Base-by-base conservation (phyloP, 2,888 invertebrate genomes). In the Acheta domesticus region DNA sequence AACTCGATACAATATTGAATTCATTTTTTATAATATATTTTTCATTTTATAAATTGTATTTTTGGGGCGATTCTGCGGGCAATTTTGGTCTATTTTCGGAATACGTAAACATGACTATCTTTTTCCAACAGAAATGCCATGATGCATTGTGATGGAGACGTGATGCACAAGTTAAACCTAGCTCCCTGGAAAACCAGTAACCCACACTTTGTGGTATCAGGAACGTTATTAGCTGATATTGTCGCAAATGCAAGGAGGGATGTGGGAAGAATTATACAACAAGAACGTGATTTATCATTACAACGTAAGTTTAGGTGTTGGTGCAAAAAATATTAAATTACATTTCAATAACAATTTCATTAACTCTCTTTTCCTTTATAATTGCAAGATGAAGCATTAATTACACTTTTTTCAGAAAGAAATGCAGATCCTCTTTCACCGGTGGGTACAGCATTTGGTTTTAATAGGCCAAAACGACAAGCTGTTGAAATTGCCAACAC, bases 401-500 rank as follows among this genome's bases (percentile, higher is more conserved):
- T 14, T n/a, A 1, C 12, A 12, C 12, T 74, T 20, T 21, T 77
- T 48, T 12, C 76, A 81, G 83, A 77, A n/a, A 76, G 83, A 79
- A 84, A 83, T 48, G 87, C 86, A 16, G 87, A 87, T 83, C 87
- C 87, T 5, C 86, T 85, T 73, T 87, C 87, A 11, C 86, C 88
- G 1, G 84, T 85, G 49, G 87, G 87, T 49, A 87, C 87, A 20
- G 87, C 87, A n/a, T 88, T 86, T 80, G 87, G 87, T 23, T 88
- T 89, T 83, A 86, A 87, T 78, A 84, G 88, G 49, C 88, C 88
- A 11, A 88, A 88, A 82, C 82, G 87, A 14, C 88, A 89, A 84
- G 87, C 88, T 5, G 84, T 86, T 23, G 84, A 86, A 82, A 88
- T 89, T 74, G 86, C 88, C 20, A 88, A 89, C 83, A 86, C 87